Base-by-base conservation (phyloP, 2,888 invertebrate species). In the Actias luna region DNA sequence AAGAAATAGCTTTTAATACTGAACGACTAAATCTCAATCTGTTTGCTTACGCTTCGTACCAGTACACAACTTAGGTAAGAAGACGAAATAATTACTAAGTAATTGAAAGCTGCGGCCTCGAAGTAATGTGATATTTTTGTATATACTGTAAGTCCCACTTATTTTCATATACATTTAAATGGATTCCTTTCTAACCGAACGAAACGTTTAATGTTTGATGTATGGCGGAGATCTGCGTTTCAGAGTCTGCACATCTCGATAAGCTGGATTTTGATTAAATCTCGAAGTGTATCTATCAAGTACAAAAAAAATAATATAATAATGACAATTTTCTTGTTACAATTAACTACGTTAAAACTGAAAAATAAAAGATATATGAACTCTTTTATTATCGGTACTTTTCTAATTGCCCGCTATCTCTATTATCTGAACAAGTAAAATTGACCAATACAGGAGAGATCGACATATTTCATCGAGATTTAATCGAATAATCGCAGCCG, bases 101-200 rank as follows among this genome's bases (percentile, higher is more conserved):
- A 85, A 88, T 80, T 88, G 88, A 90, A 92, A 92, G 92, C 92
- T 92, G 92, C 92, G 92, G 92, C 92, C 92, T 92, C 92, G 90
- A 92, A 90, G 89, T 92, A 89, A 89, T 92, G 92, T 92, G 92
- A 92, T 92, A 92, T 92, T 92, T 92, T 92, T 92, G 92, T 92
- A 92, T 90, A 92, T 92, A 91, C 88, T 91, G 90, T 92, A 91
- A 92, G 92, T 90, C 89, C 87, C 85, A 90, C 85, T 92, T 92
- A 92, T 92, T 92, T 92, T 92, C 92, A 84, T 92, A 92, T 83
- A 92, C 89, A 90, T 92, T 92, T 92, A 90, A 91, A 91, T 88
- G 87, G 88, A 85, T 89, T 91, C 82, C 83, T 89, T 91, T 90
- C 77, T 79, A 85, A 87, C 84, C 81, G 87, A 86, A 85, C 80